These are phyloP conservation scores for Brachionus sp. DNA, from an alignment of 1,140 invertebrate genomes.

Conservation along the genomic window DNA sequence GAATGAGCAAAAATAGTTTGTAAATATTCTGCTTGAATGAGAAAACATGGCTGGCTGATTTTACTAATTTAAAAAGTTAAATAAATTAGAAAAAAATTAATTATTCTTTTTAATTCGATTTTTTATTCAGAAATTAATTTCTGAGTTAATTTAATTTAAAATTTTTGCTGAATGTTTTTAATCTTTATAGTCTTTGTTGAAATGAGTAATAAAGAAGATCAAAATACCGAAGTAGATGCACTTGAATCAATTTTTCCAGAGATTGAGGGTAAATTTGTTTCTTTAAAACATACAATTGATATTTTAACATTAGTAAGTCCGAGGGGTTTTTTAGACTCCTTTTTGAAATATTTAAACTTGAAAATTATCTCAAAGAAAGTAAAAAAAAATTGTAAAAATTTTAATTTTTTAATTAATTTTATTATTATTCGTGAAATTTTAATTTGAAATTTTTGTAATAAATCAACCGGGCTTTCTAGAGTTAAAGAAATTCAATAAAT, in stretches of 20 bases:
- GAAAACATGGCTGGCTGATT: neutral
- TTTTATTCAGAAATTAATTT: neutral
- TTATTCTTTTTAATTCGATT: neutral
- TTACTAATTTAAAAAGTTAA: neutral
- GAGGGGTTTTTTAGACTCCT: too few species aligned
- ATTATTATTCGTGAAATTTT: too few species aligned
- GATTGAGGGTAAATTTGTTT: neutral
- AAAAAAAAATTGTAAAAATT: too few species aligned
- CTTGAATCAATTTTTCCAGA: slow-evolving; percentile 42
- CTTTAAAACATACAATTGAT: too few species aligned
- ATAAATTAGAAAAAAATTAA: neutral
- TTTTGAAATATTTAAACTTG: too few species aligned
- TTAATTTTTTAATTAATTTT: too few species aligned
- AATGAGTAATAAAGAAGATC: slow-evolving; percentile 43
- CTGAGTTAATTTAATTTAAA: neutral
- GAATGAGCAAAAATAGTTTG: neutral
- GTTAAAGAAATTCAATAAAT: too few species aligned
- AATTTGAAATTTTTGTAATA: too few species aligned
- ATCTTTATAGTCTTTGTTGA: neutral
- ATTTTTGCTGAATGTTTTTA: neutral
- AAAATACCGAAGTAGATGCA: slow-evolving; percentile 32
- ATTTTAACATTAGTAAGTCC: too few species aligned
- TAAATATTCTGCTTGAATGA: neutral
- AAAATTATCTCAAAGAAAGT: too few species aligned
- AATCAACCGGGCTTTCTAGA: too few species aligned